Evolutionary conservation across 1,140 invertebrate species (phyloP), one percentile per base, ranked within the genome.

Genomic region (Sinonovacula constricta): DNA sequence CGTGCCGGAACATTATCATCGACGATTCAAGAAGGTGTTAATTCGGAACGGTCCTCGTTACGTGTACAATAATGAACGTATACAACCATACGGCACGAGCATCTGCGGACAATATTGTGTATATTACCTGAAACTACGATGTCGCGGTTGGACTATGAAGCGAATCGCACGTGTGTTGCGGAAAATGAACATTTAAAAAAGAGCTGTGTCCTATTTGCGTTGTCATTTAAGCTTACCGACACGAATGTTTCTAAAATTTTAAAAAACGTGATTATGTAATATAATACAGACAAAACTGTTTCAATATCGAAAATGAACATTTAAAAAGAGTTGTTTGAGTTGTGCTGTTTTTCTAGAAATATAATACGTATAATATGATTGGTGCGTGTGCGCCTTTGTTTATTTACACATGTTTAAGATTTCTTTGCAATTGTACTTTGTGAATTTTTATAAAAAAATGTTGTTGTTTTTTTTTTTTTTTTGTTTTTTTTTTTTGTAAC

Each of bases 41-140:
- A 4, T 66, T 18, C 3, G 14, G 18, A 66, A 66, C n/a, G 33
- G 62, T 24, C n/a, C 33, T 4, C n/a, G 36, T 7, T 66, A 66
- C 36, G 3, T 66, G 4, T 45, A 45, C 36, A 66, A 39, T 45
- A 22, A 36, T 22, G 3, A 5, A 22, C 12, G 5, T 15, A 24
- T 39, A 5, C 62, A 66, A 66, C 10, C 12, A 24, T 39, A 14
- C 24, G 36, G 26, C 3, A 66, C 62, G 4, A 45, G 4, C 12
- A 36, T n/a, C n/a, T 66, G 62, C 26, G 62, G 62, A 39, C 36
- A 22, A 24, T 66, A 22, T 34, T 66, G 33, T 66, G 4, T 66
- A 7, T 7, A 45, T 7, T 45, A 45, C 39, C 7, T 18, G 7
- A 45, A 45, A 45, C 39, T 7, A 45, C 39, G 39, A 18, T 45